A percentile compares a stretch with the other conserved stretches of the same genome.
These are phyloP conservation scores for Etheostoma perlongum DNA, from an alignment of 2,797 vertebrate species.

Conservation along the genomic window DNA sequence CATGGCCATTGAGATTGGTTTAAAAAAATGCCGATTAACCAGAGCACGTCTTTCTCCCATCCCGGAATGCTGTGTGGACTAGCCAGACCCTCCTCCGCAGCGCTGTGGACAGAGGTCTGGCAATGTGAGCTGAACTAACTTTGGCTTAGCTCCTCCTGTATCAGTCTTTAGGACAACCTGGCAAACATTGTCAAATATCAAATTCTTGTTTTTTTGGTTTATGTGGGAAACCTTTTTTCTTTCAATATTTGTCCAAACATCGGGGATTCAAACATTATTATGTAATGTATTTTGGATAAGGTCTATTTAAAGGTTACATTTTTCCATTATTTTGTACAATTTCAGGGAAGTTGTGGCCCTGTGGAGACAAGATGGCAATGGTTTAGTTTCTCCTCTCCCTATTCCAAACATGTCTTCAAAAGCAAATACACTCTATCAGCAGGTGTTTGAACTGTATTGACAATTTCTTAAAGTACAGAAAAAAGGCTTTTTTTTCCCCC, in stretches of 20 bases:
- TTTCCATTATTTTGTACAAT: conserved; percentile 24
- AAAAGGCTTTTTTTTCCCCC: conserved; percentile 70
- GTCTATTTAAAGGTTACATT: conserved; percentile 34
- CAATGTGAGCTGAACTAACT: too few species aligned
- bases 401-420: conserved; percentile 70
- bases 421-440: conserved; percentile 72
- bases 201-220: not conserved
- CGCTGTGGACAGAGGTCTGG: too few species aligned
- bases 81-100: too few species aligned
- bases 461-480: conserved; percentile 76
- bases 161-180: too few species aligned
- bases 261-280: conserved; percentile 8
- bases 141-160: too few species aligned
- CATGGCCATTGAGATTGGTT: too few species aligned
- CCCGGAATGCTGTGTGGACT: too few species aligned
- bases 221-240: not conserved
- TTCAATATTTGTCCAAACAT: conserved; percentile 3
- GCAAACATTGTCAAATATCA: too few species aligned
- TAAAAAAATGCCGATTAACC: too few species aligned
- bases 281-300: conserved; percentile 28
- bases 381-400: conserved; percentile 40
- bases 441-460: conserved; percentile 77
- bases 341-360: conserved; percentile 32
- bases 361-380: conserved; percentile 46
- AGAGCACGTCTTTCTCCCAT: too few species aligned